Evolutionary conservation across 2,888 invertebrate species (phyloP).

Genomic region (Exephanes ischioxanthus): DNA sequence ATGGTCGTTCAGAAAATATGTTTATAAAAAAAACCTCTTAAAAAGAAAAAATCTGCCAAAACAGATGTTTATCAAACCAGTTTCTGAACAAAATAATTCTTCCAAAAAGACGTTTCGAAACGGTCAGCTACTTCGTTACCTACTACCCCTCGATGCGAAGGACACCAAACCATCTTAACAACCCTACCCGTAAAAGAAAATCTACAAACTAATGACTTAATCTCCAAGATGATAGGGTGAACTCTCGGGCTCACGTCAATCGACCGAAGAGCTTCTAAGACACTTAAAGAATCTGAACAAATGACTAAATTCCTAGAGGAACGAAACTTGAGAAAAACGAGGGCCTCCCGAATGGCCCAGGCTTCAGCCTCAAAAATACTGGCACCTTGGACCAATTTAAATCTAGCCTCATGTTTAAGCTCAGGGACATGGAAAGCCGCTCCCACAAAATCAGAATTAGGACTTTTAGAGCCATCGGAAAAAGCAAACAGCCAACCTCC

Average conservation of each 20-base stretch:
- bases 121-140: not conserved
- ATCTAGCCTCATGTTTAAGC: not conserved
- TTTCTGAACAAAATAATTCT: too few species aligned
- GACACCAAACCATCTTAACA: not conserved
- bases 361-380: conserved; percentile 1
- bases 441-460: not conserved
- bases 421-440: not conserved
- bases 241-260: not conserved
- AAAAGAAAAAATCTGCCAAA: too few species aligned
- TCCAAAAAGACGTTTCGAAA: too few species aligned
- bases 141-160: not conserved
- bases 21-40: too few species aligned
- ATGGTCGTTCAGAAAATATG: too few species aligned
- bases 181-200: not conserved
- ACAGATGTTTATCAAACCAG: too few species aligned
- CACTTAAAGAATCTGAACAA: not conserved
- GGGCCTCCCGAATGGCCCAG: not conserved
- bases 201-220: conserved; percentile 4
- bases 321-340: not conserved
- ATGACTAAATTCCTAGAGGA: not conserved
- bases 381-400: not conserved
- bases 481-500: not conserved
- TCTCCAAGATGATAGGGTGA: conserved; percentile 2
- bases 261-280: not conserved
- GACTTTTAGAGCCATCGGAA: not conserved